Percentiles rank a stretch among this genome's conserved stretches.
Evolutionary conservation across 2,888 invertebrate genomes (phyloP).

Genomic region (Cheilosia soror): DNA sequence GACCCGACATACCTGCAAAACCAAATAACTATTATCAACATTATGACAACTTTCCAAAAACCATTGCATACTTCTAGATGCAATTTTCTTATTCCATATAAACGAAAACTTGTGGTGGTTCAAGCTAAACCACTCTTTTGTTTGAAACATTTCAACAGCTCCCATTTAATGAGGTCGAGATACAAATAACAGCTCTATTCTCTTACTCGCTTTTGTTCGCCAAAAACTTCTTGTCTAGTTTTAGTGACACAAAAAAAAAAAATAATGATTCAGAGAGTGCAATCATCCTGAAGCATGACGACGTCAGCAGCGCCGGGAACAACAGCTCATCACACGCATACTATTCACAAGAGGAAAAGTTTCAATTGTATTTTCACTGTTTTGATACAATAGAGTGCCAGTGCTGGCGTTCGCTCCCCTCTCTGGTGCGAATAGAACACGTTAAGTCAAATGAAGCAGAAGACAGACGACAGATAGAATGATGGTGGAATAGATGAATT

Average conservation of each 20-base stretch:
- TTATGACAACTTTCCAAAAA: neutral
- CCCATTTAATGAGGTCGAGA: slow-evolving; percentile 40
- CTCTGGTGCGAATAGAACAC: slow-evolving; percentile 29
- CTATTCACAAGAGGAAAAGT: slow-evolving; percentile 56
- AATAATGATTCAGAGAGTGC: slow-evolving; percentile 60
- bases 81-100: neutral
- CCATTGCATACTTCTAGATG: slow-evolving; percentile 31
- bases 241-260: slow-evolving; percentile 51
- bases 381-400: slow-evolving; percentile 49
- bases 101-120: neutral
- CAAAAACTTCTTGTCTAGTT: slow-evolving; percentile 25
- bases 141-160: neutral
- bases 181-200: slow-evolving; percentile 38
- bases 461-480: slow-evolving; percentile 52
- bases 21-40: neutral
- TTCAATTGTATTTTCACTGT: slow-evolving; percentile 67
- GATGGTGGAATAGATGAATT: slow-evolving; percentile 69
- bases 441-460: slow-evolving; percentile 73
- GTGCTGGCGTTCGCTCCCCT: too few relatives aligned
- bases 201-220: slow-evolving; percentile 8
- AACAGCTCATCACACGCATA: neutral
- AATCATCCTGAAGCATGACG: slow-evolving; percentile 61
- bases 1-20: neutral
- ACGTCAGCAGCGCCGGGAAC: neutral
- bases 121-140: neutral